Evolutionary conservation across 1,140 invertebrate species (phyloP).

Genomic region (Sminthurinus signatus): DNA sequence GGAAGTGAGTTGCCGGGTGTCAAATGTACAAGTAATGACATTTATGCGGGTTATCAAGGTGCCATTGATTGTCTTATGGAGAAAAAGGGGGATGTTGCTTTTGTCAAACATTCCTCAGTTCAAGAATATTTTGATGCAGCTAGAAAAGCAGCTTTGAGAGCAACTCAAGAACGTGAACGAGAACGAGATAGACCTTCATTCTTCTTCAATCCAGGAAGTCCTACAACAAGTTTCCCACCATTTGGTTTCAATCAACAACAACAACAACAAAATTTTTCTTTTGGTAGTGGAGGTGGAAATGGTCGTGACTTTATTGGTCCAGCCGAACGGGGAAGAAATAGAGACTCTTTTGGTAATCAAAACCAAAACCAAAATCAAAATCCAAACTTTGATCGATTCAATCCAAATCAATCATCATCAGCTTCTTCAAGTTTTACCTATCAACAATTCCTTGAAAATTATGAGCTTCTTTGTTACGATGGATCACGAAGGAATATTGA

Average conservation of each 20-base stretch:
- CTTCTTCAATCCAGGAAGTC: neutral
- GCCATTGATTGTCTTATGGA: conserved; percentile 82
- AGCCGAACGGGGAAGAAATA: neutral
- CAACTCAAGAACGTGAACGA: neutral
- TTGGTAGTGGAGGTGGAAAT: no score
- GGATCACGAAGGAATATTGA: conserved; percentile 62
- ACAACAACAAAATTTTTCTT: no score
- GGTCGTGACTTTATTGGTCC: neutral
- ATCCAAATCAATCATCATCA: neutral
- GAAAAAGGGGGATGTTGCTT: conserved; percentile 76
- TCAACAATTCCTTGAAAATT: conserved; percentile 1
- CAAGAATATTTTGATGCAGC: conserved; percentile 47
- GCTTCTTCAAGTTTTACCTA: neutral
- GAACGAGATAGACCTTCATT: neutral
- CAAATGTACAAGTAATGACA: conserved; percentile 78
- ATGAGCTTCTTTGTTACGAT: conserved; percentile 81
- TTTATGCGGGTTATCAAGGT: conserved; percentile 82
- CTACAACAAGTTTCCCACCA: neutral
- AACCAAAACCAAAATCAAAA: neutral
- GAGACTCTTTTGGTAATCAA: no score
- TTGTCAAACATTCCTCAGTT: conserved; percentile 81
- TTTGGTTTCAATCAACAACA: neutral
- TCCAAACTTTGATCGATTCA: neutral
- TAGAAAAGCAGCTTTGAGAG: neutral
- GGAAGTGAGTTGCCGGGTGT: conserved; percentile 65